phyloP scores from a whole-genome alignment of 1,140 invertebrate species.

The Platyscapa corneri region DNA sequence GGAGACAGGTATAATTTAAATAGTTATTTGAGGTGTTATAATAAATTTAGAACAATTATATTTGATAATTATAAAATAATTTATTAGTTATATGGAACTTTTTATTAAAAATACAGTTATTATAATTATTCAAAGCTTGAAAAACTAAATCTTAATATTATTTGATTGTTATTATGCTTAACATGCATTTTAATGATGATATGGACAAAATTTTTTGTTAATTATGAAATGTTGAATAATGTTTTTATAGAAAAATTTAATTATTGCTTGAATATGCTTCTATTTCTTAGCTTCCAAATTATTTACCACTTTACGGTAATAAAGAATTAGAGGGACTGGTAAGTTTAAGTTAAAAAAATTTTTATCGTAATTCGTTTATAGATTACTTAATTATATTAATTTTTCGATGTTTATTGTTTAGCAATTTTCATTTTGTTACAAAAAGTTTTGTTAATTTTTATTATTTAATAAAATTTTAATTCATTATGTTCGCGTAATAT shows the following conservation, averaged over 20 bases:
- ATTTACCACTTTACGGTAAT: constrained; percentile 82
- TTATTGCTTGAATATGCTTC: constrained; percentile 48
- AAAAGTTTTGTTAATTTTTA: constrained; percentile 49
- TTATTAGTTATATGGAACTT: not conserved
- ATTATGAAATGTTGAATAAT: not conserved
- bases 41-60: not conserved
- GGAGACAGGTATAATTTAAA: constrained; percentile 83
- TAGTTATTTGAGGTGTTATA: not conserved
- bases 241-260: constrained; percentile 17
- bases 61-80: not conserved
- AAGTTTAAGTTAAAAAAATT: constrained; percentile 63
- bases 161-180: not conserved
- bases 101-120: not conserved
- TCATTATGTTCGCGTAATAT: not conserved
- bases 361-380: constrained; percentile 6
- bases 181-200: constrained; percentile 1
- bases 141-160: not conserved
- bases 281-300: constrained; percentile 80
- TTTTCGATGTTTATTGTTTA: constrained; percentile 22
- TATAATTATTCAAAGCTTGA: too few relatives aligned
- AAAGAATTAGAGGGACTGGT: constrained; percentile 84
- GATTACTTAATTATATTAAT: constrained; percentile 27
- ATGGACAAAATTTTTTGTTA: constrained; percentile 44
- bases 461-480: not conserved
- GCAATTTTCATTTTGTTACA: constrained; percentile 23